These are phyloP conservation scores for Elgonia sp. DNA, from an alignment of 2,888 invertebrate genomes.

Conservation along the genomic window DNA sequence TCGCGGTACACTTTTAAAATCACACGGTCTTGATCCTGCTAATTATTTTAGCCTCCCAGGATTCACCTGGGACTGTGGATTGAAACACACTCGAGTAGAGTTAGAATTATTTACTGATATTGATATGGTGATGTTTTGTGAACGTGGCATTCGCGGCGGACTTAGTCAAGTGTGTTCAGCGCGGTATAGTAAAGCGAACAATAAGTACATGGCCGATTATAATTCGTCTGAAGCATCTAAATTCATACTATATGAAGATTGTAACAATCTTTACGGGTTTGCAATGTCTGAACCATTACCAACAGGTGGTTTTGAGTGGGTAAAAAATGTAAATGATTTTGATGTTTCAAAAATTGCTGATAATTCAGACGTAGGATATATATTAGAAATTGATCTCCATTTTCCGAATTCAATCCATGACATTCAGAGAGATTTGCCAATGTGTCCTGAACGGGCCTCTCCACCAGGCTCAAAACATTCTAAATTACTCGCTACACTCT, in stretches of 20 bases:
- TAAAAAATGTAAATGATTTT: not conserved
- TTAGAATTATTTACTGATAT: too few species aligned
- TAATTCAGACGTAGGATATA: slow-evolving; percentile 2
- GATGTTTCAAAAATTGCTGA: slow-evolving; percentile 7
- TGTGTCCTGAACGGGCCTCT: slow-evolving; percentile 68
- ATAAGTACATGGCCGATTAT: slow-evolving; percentile 64
- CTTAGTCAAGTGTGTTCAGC: slow-evolving; percentile 73
- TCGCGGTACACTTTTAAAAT: not conserved
- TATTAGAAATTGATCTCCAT: slow-evolving; percentile 31
- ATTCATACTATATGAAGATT: slow-evolving; percentile 82
- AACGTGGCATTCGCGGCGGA: slow-evolving; percentile 78
- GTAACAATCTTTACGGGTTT: slow-evolving; percentile 84
- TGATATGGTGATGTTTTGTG: slow-evolving; percentile 77
- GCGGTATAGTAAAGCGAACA: slow-evolving; percentile 77
- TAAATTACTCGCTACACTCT: slow-evolving; percentile 68
- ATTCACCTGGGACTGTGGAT: too few species aligned
- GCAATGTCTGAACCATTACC: too few species aligned
- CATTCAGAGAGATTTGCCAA: slow-evolving; percentile 25
- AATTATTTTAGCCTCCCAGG: too few species aligned
- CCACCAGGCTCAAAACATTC: slow-evolving; percentile 65
- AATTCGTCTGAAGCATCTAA: slow-evolving; percentile 61
- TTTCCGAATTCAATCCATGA: slow-evolving; percentile 23
- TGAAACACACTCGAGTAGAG: too few species aligned
- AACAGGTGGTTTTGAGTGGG: slow-evolving; percentile 80
- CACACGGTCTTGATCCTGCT: too few species aligned